Conservation (phyloP, 2,797 vertebrate species). For the Trematomus bernacchii region DNA sequence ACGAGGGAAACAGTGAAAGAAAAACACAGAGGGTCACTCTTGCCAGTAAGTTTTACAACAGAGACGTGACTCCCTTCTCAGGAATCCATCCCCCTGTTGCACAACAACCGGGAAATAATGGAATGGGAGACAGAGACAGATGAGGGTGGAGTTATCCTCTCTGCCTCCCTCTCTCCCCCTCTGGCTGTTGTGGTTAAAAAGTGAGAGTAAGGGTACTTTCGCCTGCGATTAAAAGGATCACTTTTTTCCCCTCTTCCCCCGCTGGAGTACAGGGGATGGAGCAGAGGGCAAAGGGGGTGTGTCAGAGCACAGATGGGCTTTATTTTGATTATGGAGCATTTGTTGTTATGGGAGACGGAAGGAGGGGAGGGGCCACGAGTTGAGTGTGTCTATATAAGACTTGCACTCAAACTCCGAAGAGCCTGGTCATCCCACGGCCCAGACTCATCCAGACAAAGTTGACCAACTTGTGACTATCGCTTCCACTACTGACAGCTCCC, state of each 20-base stretch:
- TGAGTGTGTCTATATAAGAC: constrained; percentile 77
- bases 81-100: constrained; percentile 86
- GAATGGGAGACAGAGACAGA: constrained; percentile 76
- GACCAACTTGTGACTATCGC: constrained; percentile 16
- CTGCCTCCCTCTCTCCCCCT: constrained; percentile 4
- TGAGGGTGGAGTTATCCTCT: constrained; percentile 68
- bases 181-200: constrained; percentile 49
- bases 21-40: constrained; percentile 83
- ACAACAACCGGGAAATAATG: constrained; percentile 84
- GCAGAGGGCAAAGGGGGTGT: constrained; percentile 64
- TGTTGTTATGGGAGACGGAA: constrained; percentile 76
- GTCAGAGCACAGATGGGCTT: constrained; percentile 71
- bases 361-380: constrained; percentile 63
- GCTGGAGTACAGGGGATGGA: constrained; percentile 40
- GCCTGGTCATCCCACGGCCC: constrained; percentile 81
- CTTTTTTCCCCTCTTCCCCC: constrained; percentile 64
- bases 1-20: constrained; percentile 75
- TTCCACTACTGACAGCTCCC: constrained; percentile 25
- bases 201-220: constrained; percentile 53
- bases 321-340: constrained; percentile 81
- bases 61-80: constrained; percentile 86
- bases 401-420: constrained; percentile 78
- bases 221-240: constrained; percentile 54
- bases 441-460: constrained; percentile 31
- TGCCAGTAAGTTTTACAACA: constrained; percentile 90